Evolutionary conservation across 2,113 vertebrate genomes (phyloP).

Genomic region (Procavia capensis): DNA sequence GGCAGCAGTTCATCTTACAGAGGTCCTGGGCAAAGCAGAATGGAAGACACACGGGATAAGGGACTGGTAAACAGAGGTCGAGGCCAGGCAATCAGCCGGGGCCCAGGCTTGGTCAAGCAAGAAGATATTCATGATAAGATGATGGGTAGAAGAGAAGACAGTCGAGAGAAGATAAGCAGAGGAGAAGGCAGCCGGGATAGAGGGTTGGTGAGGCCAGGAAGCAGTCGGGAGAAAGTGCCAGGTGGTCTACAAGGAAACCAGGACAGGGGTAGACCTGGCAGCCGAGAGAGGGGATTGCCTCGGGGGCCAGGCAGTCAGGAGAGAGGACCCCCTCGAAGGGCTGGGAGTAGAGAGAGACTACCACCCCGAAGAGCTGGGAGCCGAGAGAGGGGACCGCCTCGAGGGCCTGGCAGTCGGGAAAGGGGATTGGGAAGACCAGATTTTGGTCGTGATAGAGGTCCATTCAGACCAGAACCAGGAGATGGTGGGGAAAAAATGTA

Average conservation of each 20-base stretch:
- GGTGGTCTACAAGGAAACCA: slow-evolving; percentile 78
- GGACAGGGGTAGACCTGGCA: slow-evolving; percentile 79
- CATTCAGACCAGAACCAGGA: slow-evolving; percentile 84
- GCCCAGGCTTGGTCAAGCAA: slow-evolving; percentile 85
- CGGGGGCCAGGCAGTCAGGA: slow-evolving; percentile 80
- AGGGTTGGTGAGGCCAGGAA: slow-evolving; percentile 79
- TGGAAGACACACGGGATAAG: slow-evolving; percentile 85
- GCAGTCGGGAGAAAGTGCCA: slow-evolving; percentile 80
- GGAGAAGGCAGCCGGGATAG: slow-evolving; percentile 84
- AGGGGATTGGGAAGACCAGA: slow-evolving; percentile 83
- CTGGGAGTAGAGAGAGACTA: slow-evolving; percentile 80
- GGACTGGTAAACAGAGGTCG: slow-evolving; percentile 85
- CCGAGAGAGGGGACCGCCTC: slow-evolving; percentile 80
- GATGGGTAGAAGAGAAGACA: slow-evolving; percentile 84
- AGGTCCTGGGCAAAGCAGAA: slow-evolving; percentile 85
- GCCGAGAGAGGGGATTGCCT: slow-evolving; percentile 82
- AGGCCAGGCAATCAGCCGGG: slow-evolving; percentile 82
- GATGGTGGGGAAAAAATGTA: slow-evolving; percentile 83
- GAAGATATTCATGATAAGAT: slow-evolving; percentile 86
- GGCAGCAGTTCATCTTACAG: slow-evolving; percentile 82
- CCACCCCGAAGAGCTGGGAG: slow-evolving; percentile 78
- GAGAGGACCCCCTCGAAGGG: slow-evolving; percentile 75
- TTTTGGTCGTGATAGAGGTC: slow-evolving; percentile 85
- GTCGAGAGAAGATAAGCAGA: slow-evolving; percentile 84
- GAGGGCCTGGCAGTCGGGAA: slow-evolving; percentile 81